phyloP scores from a whole-genome alignment of 2,797 vertebrate genomes.

The Cercopithecus hamlyni region DNA sequence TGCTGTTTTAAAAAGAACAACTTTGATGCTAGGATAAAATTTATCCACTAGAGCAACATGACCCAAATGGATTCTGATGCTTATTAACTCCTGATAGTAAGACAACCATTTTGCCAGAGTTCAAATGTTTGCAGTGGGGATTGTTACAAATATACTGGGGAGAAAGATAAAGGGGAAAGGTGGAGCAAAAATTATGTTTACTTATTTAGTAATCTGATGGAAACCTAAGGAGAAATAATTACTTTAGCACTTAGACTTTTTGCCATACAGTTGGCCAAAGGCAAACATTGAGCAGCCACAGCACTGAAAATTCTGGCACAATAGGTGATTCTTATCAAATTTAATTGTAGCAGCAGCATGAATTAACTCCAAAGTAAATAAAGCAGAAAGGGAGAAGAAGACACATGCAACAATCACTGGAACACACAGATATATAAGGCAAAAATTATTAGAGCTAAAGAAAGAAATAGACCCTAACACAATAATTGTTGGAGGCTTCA shows the following conservation, averaged over 20 bases:
- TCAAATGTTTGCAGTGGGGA: background rate
- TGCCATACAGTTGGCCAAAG: background rate
- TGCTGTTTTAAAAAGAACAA: conserved; percentile 20
- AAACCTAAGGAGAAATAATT: conserved; percentile 18
- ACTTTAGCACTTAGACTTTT: background rate
- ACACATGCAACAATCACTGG: too few relatives aligned
- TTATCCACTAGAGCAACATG: background rate
- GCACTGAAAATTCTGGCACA: background rate
- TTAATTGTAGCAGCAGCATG: background rate
- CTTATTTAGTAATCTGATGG: background rate
- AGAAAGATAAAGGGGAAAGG: background rate
- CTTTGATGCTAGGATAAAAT: background rate
- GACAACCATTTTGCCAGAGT: background rate
- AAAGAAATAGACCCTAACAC: too few relatives aligned
- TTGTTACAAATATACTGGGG: background rate
- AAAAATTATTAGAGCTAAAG: too few relatives aligned
- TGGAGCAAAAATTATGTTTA: conserved; percentile 11
- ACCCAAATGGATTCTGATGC: background rate
- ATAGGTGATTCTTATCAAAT: background rate
- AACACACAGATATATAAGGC: too few relatives aligned
- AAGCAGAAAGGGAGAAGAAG: background rate
- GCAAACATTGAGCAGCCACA: background rate
- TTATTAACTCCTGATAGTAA: background rate
- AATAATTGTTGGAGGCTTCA: too few relatives aligned
- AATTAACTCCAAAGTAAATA: background rate